Percentiles rank a stretch among this genome's conserved stretches.
Conservation (phyloP, 35 echinoderm and acorn worm genomes). For the Hemicentrotus pulcherrimus region DNA sequence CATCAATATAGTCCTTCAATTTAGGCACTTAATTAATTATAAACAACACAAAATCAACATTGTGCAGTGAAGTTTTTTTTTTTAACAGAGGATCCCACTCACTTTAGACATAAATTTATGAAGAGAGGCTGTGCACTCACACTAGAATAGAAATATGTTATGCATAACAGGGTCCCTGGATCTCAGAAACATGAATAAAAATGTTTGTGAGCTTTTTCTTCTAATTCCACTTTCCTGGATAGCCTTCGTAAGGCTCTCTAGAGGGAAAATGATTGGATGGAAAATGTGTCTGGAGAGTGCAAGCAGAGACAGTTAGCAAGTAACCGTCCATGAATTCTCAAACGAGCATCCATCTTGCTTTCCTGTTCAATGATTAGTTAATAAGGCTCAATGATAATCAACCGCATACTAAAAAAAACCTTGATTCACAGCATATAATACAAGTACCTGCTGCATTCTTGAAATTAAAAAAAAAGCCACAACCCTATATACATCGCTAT, state of each 20-base stretch:
- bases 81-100: neutral
- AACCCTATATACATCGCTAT: neutral
- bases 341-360: neutral
- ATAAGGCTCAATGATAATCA: neutral
- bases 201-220: neutral
- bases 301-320: neutral
- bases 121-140: neutral
- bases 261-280: neutral
- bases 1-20: too few species aligned
- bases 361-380: neutral
- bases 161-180: neutral
- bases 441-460: neutral
- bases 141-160: neutral
- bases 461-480: neutral
- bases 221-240: neutral
- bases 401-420: neutral
- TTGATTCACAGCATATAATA: neutral
- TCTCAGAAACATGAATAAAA: neutral
- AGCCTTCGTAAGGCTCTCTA: neutral
- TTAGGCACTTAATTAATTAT: too few species aligned
- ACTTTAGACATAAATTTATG: too few species aligned
- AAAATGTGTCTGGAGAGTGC: neutral
- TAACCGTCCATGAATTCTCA: neutral
- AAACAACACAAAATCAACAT: neutral
- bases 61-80: neutral